A percentile compares a stretch with the other conserved stretches of the same genome.
phyloP scores from a whole-genome alignment of 2,888 invertebrate genomes.

The Rhagonycha lutea region DNA sequence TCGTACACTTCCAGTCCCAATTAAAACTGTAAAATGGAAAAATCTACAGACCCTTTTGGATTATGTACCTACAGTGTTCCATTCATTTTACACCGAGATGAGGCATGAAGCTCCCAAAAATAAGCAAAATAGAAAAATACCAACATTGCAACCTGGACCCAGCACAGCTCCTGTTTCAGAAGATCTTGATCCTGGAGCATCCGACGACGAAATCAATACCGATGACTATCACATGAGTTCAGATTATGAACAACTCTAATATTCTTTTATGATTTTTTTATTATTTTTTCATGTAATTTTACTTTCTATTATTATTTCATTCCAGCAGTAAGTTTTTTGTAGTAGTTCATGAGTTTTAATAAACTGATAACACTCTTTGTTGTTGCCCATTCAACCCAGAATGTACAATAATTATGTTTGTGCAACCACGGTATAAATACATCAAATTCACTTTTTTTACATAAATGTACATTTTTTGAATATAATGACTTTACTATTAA shows the following conservation, averaged over 20 bases:
- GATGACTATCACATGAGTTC: not conserved
- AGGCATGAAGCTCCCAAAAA: constrained; percentile 6
- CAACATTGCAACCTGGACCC: not conserved
- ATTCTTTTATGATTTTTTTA: not conserved
- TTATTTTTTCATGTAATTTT: constrained; percentile 1
- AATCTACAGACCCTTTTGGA: too few relatives aligned
- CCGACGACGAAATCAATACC: not conserved
- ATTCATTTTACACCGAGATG: constrained; percentile 4
- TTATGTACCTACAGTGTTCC: not conserved
- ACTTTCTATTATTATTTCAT: constrained; percentile 5
- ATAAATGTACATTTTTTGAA: too few relatives aligned
- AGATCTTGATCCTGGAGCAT: constrained; percentile 6
- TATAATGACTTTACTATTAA: too few relatives aligned
- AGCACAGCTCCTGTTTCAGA: too few relatives aligned
- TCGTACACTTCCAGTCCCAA: too few relatives aligned
- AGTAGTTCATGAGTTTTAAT: too few relatives aligned
- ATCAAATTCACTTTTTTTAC: too few relatives aligned
- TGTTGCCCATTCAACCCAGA: not conserved
- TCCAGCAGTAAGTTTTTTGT: constrained; percentile 1
- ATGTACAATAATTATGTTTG: constrained; percentile 1
- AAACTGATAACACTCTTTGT: too few relatives aligned
- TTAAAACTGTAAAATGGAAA: too few relatives aligned
- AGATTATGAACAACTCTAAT: not conserved
- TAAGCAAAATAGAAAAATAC: not conserved
- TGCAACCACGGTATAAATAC: not conserved